Evolutionary conservation across 2,113 vertebrate genomes (phyloP), one percentile per base, ranked within the genome.

Genomic region (Eretmochelys imbricata): DNA sequence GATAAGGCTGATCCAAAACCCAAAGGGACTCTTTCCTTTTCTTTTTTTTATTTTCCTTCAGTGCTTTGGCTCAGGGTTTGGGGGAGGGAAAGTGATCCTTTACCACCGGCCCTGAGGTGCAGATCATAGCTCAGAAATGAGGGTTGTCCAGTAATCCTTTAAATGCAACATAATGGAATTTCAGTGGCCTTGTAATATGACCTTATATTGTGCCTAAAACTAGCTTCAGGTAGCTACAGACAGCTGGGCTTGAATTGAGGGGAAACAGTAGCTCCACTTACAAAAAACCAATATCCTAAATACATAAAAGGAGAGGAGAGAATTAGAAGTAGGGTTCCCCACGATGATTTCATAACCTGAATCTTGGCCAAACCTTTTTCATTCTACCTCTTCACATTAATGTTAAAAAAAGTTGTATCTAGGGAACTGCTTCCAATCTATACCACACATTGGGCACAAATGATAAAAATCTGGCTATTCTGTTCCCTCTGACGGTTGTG

Each of bases 401-500:
- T 72, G 22, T 69, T 2, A n/a, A 65, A 91, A 91, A 89, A 93
- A 93, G 79, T 82, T 91, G 22, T 20, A 89, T 27, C 27, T 59
- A 84, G 87, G 85, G 90, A 90, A 79, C 14, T 83, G 13, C 89
- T 94, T 94, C 85, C 76, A 83, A 55, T 4, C 11, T 10, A 51
- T 95, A 80, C 80, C 90, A 55, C 81, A 35, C 49, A 80, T 83
- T 83, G 0, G 87, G 93, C 81, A 85, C 85, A 57, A n/a, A 51
- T 5, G 1, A 84, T 91, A 87, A 87, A 93, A 90, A 93, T 86
- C 49, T 86, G 55, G 1, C 11, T 94, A 51, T 5, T 7, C 89
- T 91, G 88, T 89, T 49, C 49, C 19, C 84, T 29, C 11, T 93
- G 25, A 46, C 11, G 3, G 83, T 94, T 97, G 85, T 87, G 84